Evolutionary conservation across 2,888 invertebrate genomes (phyloP).

Genomic region (Drosophila rellima): DNA sequence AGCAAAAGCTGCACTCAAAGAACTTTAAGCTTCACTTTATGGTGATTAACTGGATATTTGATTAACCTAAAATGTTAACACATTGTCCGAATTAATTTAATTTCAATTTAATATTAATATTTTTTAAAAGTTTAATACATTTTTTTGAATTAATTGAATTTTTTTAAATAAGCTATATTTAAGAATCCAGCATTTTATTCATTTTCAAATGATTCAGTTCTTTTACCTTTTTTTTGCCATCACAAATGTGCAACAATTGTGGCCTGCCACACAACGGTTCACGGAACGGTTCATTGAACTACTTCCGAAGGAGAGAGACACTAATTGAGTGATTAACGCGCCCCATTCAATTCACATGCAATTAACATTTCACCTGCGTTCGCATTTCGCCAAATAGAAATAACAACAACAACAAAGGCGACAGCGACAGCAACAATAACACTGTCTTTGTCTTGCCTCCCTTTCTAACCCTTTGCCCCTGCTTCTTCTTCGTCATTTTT

Average conservation of each 20-base stretch:
- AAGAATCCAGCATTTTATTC: no score
- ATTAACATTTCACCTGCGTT: constrained; percentile 60
- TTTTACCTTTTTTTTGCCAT: no score
- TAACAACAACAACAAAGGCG: not conserved
- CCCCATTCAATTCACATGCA: constrained; percentile 57
- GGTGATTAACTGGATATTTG: no score
- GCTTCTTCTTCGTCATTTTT: not conserved
- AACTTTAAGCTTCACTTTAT: no score
- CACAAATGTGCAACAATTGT: constrained; percentile 4
- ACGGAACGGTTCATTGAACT: constrained; percentile 20
- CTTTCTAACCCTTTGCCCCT: not conserved
- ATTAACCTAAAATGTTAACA: no score
- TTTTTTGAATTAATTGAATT: no score
- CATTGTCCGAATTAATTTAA: no score
- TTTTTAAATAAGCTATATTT: no score
- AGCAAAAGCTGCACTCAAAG: no score
- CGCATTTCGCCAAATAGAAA: constrained; percentile 10
- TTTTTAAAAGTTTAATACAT: no score
- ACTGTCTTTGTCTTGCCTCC: constrained; percentile 8
- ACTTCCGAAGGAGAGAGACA: constrained; percentile 7
- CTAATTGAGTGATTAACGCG: constrained; percentile 49
- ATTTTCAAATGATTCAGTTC: no score
- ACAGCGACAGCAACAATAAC: not conserved
- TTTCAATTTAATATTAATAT: no score
- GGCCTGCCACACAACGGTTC: constrained; percentile 6